These are phyloP conservation scores for Drosophila seguyi DNA, from an alignment of 1,140 invertebrate species.

Conservation along the genomic window DNA sequence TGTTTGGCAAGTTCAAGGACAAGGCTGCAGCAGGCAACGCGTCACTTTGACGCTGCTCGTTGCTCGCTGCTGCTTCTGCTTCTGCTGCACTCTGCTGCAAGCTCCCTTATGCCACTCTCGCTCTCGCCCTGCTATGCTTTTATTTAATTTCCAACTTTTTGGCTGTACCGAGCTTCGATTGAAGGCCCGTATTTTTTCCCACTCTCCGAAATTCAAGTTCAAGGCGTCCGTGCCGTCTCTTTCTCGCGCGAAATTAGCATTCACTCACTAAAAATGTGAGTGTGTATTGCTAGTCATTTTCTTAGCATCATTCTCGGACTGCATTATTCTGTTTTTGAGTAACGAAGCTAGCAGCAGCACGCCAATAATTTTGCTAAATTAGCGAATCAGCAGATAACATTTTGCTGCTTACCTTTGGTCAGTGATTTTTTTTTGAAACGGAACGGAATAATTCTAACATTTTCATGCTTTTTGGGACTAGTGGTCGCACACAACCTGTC, in stretches of 20 bases:
- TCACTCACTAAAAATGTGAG: constrained; percentile 16
- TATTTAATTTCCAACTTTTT: constrained; percentile 23
- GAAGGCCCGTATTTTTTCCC: constrained; percentile 47
- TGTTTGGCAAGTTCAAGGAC: constrained; percentile 76
- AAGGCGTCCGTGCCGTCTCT: constrained; percentile 50
- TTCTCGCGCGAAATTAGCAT: constrained; percentile 54
- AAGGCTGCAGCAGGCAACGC: constrained; percentile 47
- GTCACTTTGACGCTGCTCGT: constrained; percentile 58
- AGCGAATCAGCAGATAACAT: constrained; percentile 23
- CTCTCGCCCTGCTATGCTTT: constrained; percentile 16
- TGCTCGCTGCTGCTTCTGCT: constrained; percentile 48
- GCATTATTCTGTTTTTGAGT: constrained; percentile 3
- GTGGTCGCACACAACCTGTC: constrained; percentile 40
- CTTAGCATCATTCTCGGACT: constrained; percentile 1
- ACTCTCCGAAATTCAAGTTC: constrained; percentile 65
- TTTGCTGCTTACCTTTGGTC: constrained; percentile 59
- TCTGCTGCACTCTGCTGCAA: constrained; percentile 52
- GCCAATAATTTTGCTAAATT: constrained; percentile 15
- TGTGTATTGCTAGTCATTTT: constrained; percentile 10
- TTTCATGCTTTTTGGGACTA: not conserved
- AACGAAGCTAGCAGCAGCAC: not conserved
- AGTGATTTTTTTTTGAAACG: constrained; percentile 30
- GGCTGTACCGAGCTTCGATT: constrained; percentile 64
- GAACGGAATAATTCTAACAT: constrained; percentile 15
- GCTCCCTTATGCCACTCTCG: constrained; percentile 22